Base-by-base conservation (phyloP, 2,888 invertebrate species). In the Latheticus oryzae region DNA sequence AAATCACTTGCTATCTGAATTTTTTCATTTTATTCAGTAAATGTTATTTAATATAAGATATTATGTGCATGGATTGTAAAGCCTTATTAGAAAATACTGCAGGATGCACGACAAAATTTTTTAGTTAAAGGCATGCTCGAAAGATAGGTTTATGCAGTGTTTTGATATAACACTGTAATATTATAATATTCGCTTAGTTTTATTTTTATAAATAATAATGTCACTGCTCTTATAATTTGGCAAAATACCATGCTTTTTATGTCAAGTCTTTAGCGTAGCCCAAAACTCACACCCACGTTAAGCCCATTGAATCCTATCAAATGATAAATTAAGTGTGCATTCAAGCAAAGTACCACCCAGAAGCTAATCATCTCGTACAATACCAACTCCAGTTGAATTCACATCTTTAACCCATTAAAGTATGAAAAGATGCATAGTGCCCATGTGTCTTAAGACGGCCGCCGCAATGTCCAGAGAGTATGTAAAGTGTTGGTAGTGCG, bases 401-500 rank as follows among this genome's bases (percentile, higher is more conserved):
- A 61, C 65, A 70, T 67, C 68, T 71, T 71, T 69, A 67, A 67
- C 65, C 62, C 70, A 70, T 72, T 71, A 69, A 71, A 67, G 63
- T 63, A 60, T 68, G 67, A 70, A 70, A 70, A 67, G 69, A 70
- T 63, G 64, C 40, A 62, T 62, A 64, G 65, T 67, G 61, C 65
- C 69, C 69, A 72, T 72, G 66, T 71, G 71, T 73, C 72, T 73
- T 71, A 67, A 72, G 73, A 72, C 66, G 67, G 68, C 58, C 58
- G 64, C 70, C 71, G 65, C 73, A 71, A 68, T 65, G 72, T 71
- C 71, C 72, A 67, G 64, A 24, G 62, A 69, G 71, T 73, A 73
- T 73, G 74, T 74, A 73, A 74, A 74, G 71, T 73, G 72, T 67
- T 71, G 66, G 65, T n/a, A 69, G 68, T 72, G 65, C 63, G 65